Evolutionary conservation across 2,113 vertebrate genomes (phyloP), one percentile per base, ranked within the genome.

Genomic region (Podarcis raffonei): DNA sequence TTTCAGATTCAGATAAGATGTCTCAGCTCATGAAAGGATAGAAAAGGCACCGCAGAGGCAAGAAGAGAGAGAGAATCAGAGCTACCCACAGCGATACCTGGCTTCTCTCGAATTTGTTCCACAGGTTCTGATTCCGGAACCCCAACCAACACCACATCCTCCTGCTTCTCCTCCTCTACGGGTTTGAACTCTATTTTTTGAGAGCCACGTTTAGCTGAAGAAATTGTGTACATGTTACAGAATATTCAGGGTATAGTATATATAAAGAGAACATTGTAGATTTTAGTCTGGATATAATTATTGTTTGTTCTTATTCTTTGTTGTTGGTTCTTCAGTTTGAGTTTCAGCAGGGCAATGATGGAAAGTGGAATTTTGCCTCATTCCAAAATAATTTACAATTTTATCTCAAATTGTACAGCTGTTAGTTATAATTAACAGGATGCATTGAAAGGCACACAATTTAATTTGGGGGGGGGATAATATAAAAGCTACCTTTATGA

Each of bases 151-250:
- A 94, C 92, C 93, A 95, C 85, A 92, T 95, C 82, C 92, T 96
- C 93, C 93, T 96, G 94, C 93, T 96, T 95, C 94, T 96, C 92
- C 69, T 97, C 96, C 94, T 95, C 89, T 93, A 95, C 0, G 85
- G 92, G 53, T 94, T 87, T 96, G 93, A 96, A 93, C 88, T 94
- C 94, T 96, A 94, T 88, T 93, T 94, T 95, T 85, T 94, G 94
- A 92, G 94, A 93, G 30, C 80, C 92, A 84, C 89, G 95, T 93
- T 96, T 95, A 84, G 95, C 96, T 97, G 94, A 95, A 74, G 96
- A 96, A 96, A 96, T 0, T 94, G 94, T 91, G 95, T 90, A 96
- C 90, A 96, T 1, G 90, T 96, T 96, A 95, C 65, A 78, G 30
- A 75, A 84, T 69, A 37, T 83, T 57, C 59, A 71, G 37, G 82